Conservation (phyloP, 2,113 vertebrate genomes). For the Abramis brama region DNA sequence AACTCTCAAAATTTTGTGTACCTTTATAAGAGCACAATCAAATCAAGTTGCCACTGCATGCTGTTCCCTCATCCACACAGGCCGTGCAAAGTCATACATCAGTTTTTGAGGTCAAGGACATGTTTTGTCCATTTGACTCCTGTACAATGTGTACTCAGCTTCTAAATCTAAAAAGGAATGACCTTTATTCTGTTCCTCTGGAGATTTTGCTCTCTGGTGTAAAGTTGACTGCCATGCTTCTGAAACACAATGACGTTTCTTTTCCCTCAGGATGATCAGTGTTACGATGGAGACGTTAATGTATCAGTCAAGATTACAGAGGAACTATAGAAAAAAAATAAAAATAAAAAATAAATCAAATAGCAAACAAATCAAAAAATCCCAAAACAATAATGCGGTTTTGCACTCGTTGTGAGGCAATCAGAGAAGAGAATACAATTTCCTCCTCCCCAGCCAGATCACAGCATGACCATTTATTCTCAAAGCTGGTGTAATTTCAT, state of each 20-base stretch:
- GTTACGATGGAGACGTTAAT: not conserved
- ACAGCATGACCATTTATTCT: not conserved
- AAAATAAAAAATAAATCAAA: not conserved
- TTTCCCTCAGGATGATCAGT: not conserved
- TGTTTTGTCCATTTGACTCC: conserved; percentile 5
- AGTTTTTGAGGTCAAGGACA: conserved; percentile 24
- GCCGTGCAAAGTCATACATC: not conserved
- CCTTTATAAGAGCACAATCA: not conserved
- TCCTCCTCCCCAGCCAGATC: conserved; percentile 6
- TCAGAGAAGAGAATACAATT: not conserved
- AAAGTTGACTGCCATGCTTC: conserved; percentile 1
- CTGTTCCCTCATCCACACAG: conserved; percentile 12
- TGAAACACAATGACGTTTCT: not conserved
- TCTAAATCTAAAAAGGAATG: conserved; percentile 4
- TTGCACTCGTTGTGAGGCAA: not conserved
- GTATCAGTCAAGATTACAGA: not conserved
- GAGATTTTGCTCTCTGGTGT: not conserved
- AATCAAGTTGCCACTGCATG: not conserved
- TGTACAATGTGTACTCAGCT: not conserved
- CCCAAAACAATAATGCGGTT: not conserved
- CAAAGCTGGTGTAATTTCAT: not conserved
- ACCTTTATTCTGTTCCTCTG: not conserved
- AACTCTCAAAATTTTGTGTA: not conserved
- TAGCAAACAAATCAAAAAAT: conserved; percentile 5
- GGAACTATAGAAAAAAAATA: not conserved